Base-by-base conservation (phyloP, 2,797 vertebrate genomes). In the Hephaestus fuliginosus region DNA sequence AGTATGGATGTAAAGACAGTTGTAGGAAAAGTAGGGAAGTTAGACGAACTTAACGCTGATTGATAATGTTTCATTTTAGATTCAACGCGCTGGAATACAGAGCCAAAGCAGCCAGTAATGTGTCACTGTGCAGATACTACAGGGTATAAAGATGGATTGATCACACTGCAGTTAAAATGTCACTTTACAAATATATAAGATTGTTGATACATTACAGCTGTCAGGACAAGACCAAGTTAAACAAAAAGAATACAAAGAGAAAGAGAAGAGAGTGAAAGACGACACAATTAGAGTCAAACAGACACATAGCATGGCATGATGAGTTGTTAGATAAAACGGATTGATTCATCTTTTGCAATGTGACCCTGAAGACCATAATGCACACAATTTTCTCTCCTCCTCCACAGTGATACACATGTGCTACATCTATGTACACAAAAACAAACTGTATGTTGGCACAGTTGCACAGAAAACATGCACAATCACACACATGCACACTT, bases 401-500 rank as follows among this genome's bases (percentile, higher is more conserved):
- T 72, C 58, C 44, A 28, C 55, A 33, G 65, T 60, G 58, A 60
- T 22, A 69, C 48, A 70, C 20, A 53, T 7, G n/a, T 48, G 20
- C 49, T 57, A 10, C n/a, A 74, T 63, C 51, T 70, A 68, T 41
- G 6, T 33, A 64, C 53, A 67, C 53, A 67, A 30, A 33, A 73
- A 80, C 48, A 46, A 46, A 68, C 44, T 58, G 46, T 64, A 72
- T 60, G 22, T 15, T 36, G 6, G 53, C 72, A 82, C 39, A n/a
- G 30, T 28, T 33, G 25, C 39, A 72, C 14, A 46, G 48, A 64
- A 62, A 43, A 46, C 60, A 65, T 17, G 22, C 61, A 79, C 56
- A 64, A 52, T 64, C 57, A 64, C 36, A 77, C 77, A 81, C 51
- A 74, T 22, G 67, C 53, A 66, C 71, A 82, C 51, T 60, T 78